Evolutionary conservation across 64 coral and sea anemone genomes (phyloP), one percentile per base, ranked within the genome.

Genomic region (Stylophora pistillata): DNA sequence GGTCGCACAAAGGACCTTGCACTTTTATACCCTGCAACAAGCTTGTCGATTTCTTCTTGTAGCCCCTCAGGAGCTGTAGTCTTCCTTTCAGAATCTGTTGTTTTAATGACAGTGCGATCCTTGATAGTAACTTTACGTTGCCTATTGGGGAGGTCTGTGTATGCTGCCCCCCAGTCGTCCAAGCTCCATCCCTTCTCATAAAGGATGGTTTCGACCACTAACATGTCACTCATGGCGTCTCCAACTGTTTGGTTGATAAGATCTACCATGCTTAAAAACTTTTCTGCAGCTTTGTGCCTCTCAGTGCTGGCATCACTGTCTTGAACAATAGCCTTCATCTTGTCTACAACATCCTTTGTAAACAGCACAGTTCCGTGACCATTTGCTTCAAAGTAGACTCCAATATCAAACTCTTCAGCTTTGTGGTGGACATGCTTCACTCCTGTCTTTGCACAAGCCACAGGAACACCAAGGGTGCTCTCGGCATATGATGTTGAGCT

Each of bases 311-410:
- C 72, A 37, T 82, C 73, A 14, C 87, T 56, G 29, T 86, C 57
- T 28, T 95, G 30, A 7, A 85, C 68, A 70, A 89, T 78, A 57
- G 64, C 41, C 26, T 61, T 81, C 64, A 99, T 92, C 69, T 95
- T 93, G 5, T 30, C 71, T 2, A 89, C 73, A 57, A 79, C 90
- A 62, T 93, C 86, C 63, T 90, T 63, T 33, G 87, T 99, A 58
- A 99, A 99, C 23, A 99, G 17, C 0, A 92, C 91, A 26, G 97
- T 99, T 71, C 97, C 97, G 26, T 99, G 97, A 16, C 97, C 97
- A 78, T 99, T 99, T 13, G 97, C 97, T 62, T 99, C 97, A 91
- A 99, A 99, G 74, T 99, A 99, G 12, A 99, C 94, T 15, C 97
- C 97, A 69, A 99, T 91, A 59, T 99, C 97, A 76, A 95, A 99